These are phyloP conservation scores for Sarcophaga caerulescens DNA, from an alignment of 2,888 invertebrate species.

Conservation along the genomic window DNA sequence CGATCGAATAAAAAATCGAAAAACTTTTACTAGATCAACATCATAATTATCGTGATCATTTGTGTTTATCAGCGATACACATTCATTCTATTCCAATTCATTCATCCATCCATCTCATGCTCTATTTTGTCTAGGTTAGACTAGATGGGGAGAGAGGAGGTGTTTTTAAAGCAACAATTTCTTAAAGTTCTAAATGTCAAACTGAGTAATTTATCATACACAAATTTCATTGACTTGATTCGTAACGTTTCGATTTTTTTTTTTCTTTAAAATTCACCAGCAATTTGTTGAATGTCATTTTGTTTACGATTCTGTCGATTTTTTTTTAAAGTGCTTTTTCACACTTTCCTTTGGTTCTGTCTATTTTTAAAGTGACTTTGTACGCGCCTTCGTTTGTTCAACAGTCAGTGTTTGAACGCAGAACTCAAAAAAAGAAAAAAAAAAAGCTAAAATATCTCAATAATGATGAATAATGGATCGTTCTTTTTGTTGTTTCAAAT, in stretches of 20 bases:
- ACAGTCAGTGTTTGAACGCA: conserved; percentile 33
- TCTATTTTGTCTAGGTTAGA: background rate
- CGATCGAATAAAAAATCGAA: background rate
- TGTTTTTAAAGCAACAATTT: conserved; percentile 6
- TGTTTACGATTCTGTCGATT: conserved; percentile 25
- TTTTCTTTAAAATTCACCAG: conserved; percentile 10
- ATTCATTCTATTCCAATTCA: background rate
- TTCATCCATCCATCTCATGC: conserved; percentile 5
- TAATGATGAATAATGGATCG: conserved; percentile 50
- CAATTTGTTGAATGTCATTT: conserved; percentile 46
- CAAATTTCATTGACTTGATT: conserved; percentile 38
- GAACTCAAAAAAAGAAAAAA: too few relatives aligned
- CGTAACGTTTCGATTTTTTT: background rate
- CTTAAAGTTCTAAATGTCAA: conserved; percentile 35
- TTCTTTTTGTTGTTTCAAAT: conserved; percentile 19
- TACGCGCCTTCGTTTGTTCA: conserved; percentile 4
- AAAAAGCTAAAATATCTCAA: background rate
- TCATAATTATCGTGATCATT: conserved; percentile 3
- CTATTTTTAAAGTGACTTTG: conserved; percentile 45
- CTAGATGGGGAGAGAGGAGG: background rate
- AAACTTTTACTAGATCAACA: conserved; percentile 50
- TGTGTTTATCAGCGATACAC: background rate
- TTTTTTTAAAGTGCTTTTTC: conserved; percentile 7
- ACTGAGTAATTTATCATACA: conserved; percentile 34
- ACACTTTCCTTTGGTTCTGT: background rate